phyloP scores from a whole-genome alignment of 2,888 invertebrate genomes.

The Gryllus longicercus region DNA sequence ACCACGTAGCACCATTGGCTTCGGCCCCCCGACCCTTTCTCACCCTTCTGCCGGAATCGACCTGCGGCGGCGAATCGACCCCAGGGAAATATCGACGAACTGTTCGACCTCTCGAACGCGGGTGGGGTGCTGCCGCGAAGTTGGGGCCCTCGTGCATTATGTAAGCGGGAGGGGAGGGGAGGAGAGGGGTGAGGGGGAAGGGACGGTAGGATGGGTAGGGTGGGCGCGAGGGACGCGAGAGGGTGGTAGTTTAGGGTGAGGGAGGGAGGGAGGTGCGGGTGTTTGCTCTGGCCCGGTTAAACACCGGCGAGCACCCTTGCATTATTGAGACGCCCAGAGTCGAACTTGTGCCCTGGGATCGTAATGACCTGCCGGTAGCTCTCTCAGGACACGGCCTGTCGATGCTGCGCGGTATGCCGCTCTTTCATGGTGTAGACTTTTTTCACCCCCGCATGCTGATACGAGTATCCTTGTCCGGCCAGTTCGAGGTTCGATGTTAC shows the following conservation, averaged over 20 bases:
- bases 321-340: conserved; percentile 17
- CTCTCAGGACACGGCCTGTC: not conserved
- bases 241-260: not conserved
- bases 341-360: not conserved
- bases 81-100: not conserved
- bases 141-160: not conserved
- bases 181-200: not conserved
- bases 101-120: not conserved
- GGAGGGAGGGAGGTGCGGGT: not conserved
- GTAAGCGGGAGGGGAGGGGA: not conserved
- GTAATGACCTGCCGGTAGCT: not conserved
- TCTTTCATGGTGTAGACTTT: too few relatives aligned
- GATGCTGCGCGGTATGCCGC: too few relatives aligned
- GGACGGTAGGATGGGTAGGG: not conserved
- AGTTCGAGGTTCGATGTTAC: too few relatives aligned
- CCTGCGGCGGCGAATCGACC: not conserved
- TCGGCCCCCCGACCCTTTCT: too few relatives aligned
- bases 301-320: not conserved
- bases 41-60: too few relatives aligned
- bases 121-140: not conserved
- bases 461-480: too few relatives aligned
- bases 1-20: too few relatives aligned
- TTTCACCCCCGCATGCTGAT: too few relatives aligned
- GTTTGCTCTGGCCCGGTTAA: conserved; percentile 17
- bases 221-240: not conserved